Evolutionary conservation across 1,140 invertebrate species (phyloP).

Genomic region (Drosophila micromelanica): DNA sequence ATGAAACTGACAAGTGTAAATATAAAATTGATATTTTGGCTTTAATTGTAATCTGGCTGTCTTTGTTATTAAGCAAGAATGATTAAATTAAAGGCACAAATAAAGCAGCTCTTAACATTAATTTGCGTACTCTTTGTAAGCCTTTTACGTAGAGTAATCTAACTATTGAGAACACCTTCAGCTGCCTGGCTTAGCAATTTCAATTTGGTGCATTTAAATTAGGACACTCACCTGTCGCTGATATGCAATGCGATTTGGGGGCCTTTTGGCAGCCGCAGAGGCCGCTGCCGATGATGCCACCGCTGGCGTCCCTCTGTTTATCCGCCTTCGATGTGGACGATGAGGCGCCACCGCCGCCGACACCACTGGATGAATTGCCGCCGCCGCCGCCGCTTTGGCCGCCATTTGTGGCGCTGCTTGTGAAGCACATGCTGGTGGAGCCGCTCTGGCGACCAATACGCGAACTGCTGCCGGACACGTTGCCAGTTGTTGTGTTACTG

Average conservation of each 20-base stretch:
- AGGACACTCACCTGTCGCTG: constrained; percentile 83
- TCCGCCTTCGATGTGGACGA: constrained; percentile 50
- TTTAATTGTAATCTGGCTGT: too few relatives aligned
- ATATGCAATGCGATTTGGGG: constrained; percentile 84
- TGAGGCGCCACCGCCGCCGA: neutral
- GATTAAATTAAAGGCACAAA: too few relatives aligned
- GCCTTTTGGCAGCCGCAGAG: constrained; percentile 80
- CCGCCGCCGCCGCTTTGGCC: constrained; percentile 25
- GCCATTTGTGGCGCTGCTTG: constrained; percentile 37
- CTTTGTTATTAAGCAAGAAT: too few relatives aligned
- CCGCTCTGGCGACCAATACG: constrained; percentile 41
- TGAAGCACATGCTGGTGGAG: constrained; percentile 33
- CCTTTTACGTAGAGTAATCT: too few relatives aligned
- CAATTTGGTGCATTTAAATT: too few relatives aligned
- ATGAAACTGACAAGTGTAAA: too few relatives aligned
- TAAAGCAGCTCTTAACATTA: too few relatives aligned
- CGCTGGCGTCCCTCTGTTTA: constrained; percentile 49
- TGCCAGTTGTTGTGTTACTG: constrained; percentile 28
- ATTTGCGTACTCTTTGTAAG: too few relatives aligned
- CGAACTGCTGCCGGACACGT: constrained; percentile 11
- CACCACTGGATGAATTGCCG: constrained; percentile 1
- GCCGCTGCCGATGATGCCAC: constrained; percentile 34
- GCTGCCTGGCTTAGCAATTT: too few relatives aligned
- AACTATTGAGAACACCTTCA: too few relatives aligned
- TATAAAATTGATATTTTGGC: too few relatives aligned